Percentiles rank a stretch among this genome's conserved stretches.
phyloP scores from a whole-genome alignment of 2,888 invertebrate species.

The Timandra comae region DNA sequence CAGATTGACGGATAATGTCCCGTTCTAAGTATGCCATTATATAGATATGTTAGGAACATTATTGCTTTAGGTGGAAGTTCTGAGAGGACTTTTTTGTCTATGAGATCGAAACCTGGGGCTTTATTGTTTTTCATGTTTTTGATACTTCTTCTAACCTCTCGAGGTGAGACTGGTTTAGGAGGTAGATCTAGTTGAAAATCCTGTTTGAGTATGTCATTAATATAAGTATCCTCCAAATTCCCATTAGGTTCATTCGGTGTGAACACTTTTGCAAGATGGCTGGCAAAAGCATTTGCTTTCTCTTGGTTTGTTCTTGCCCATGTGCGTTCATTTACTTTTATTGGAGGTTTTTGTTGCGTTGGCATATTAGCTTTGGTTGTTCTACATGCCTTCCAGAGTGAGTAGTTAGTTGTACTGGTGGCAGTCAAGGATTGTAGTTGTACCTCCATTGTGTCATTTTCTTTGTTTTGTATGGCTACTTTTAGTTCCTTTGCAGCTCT shows the following conservation, averaged over 20 bases:
- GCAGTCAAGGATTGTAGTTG: neutral
- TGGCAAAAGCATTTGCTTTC: neutral
- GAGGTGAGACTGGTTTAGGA: neutral
- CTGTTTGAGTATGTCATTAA: neutral
- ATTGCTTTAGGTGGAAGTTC: conserved; percentile 4
- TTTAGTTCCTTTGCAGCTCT: conserved; percentile 1
- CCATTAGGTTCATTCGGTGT: neutral
- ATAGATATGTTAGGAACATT: too few species aligned
- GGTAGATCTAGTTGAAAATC: neutral
- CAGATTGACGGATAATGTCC: conserved; percentile 12
- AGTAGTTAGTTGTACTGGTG: conserved; percentile 1
- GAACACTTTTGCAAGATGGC: neutral
- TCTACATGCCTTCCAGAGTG: conserved; percentile 8
- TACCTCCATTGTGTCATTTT: neutral
- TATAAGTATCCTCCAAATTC: neutral
- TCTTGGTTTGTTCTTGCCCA: neutral
- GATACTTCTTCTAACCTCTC: neutral
- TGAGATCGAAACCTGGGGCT: conserved; percentile 4
- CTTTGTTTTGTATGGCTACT: neutral
- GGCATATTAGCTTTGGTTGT: conserved; percentile 4
- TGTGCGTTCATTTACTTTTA: neutral
- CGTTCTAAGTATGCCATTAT: too few species aligned
- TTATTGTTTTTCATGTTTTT: neutral
- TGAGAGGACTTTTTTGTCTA: conserved; percentile 1
- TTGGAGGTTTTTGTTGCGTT: conserved; percentile 1